phyloP scores from a whole-genome alignment of 2,113 vertebrate genomes.

The Eubucco bourcierii region DNA sequence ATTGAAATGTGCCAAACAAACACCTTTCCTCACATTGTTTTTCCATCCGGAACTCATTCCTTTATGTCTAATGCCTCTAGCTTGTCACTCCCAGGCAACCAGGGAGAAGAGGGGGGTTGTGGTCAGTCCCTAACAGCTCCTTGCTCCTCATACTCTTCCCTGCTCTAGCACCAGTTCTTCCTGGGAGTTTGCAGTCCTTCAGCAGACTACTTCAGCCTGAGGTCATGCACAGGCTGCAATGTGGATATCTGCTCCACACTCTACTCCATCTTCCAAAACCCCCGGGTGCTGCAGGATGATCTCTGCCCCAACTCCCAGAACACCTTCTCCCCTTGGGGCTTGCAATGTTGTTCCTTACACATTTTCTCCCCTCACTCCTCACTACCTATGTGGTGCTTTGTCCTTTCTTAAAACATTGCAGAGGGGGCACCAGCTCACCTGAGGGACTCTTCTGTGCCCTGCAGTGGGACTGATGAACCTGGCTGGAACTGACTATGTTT shows the following conservation, averaged over 20 bases:
- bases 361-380: not conserved
- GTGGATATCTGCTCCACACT: not conserved
- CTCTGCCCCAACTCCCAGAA: not conserved
- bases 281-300: not conserved
- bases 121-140: not conserved
- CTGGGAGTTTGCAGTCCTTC: not conserved
- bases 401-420: not conserved
- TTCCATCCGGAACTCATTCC: not conserved
- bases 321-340: not conserved
- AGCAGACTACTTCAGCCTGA: not conserved
- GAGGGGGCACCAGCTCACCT: not conserved
- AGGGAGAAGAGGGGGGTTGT: not conserved
- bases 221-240: not conserved
- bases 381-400: not conserved
- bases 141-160: not conserved
- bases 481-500: not conserved
- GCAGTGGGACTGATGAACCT: accelerated
- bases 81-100: not conserved
- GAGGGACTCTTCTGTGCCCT: not conserved
- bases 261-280: no score
- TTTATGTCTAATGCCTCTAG: not conserved
- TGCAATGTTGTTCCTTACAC: not conserved
- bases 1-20: not conserved
- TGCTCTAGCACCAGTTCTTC: not conserved
- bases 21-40: not conserved